A percentile compares a stretch with the other conserved stretches of the same genome.
These are phyloP conservation scores for Trematomus loennbergii DNA, from an alignment of 2,113 vertebrate species.

Conservation along the genomic window DNA sequence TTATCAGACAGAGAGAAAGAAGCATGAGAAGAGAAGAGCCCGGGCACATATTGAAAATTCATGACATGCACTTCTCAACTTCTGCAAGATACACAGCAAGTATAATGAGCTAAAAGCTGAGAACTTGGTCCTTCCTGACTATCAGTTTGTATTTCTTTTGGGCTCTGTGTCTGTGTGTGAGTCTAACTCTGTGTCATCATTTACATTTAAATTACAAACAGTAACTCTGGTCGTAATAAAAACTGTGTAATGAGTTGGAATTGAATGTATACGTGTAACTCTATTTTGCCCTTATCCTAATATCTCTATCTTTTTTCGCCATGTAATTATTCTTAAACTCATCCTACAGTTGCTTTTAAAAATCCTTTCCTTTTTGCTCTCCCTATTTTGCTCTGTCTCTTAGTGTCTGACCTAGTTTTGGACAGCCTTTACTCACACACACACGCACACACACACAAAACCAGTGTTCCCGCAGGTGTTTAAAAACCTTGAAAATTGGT, in stretches of 20 bases:
- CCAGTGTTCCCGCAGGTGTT: conserved; percentile 56
- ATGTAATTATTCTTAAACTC: conserved; percentile 32
- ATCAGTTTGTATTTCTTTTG: conserved; percentile 47
- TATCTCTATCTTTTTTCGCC: conserved; percentile 11
- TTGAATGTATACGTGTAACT: not conserved
- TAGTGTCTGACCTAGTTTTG: conserved; percentile 77
- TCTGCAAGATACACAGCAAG: conserved; percentile 69
- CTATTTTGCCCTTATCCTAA: conserved; percentile 23
- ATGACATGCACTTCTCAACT: conserved; percentile 71
- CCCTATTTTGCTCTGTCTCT: conserved; percentile 51
- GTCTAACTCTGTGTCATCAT: conserved; percentile 24
- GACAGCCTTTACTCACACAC: conserved; percentile 36
- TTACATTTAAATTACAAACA: conserved; percentile 50
- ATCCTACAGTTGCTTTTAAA: conserved; percentile 24
- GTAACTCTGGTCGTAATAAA: not conserved
- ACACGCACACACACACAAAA: conserved; percentile 11
- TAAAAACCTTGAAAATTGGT: conserved; percentile 52
- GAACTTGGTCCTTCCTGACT: conserved; percentile 53
- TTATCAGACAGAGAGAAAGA: not conserved
- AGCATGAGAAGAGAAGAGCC: not conserved
- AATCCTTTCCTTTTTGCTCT: conserved; percentile 23
- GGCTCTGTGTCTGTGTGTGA: conserved; percentile 2
- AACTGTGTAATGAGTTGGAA: conserved; percentile 12
- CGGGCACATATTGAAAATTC: conserved; percentile 61
- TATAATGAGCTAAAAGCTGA: conserved; percentile 67